Evolutionary conservation across 2,113 vertebrate genomes (phyloP), one percentile per base, ranked within the genome.

Genomic region (Numida meleagris): DNA sequence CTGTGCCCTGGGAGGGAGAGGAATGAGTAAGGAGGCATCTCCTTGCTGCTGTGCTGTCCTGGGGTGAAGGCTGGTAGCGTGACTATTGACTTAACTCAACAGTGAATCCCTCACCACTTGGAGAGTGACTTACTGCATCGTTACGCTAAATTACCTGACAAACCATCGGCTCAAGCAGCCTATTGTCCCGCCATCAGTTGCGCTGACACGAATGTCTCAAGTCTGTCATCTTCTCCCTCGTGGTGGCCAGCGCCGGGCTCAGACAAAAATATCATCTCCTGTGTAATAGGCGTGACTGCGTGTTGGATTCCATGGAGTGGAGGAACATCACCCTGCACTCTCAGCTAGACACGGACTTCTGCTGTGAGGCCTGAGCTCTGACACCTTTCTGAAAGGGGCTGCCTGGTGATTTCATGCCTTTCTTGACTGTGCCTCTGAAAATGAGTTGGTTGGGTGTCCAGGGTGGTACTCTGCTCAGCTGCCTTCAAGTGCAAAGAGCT

Each of bases 1-100:
- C 34, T 66, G 66, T 18, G 20, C 21, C 20, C 16, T 59, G 76
- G 88, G 29, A 46, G 38, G 31, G 68, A 67, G 55, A 27, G 36
- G 55, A 10, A 34, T 1, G 4, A 3, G 1, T 31, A 9, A 65
- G 67, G 45, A 57, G 45, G 33, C 6, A 21, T 48, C 20, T 3
- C 23, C 21, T n/a, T 6, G 0, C n/a, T 4, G 6, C 6, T 9
- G 45, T 0, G 0, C 45, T 45, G 34, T 43, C 58, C 40, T 23
- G 40, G 67, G 33, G 50, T 0, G 4, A 23, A 23, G 25, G 20
- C 4, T 38, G 68, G 50, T 9, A 27, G 24, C 34, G 13, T 3
- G 4, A 7, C 13, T 24, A 3, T 27, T 57, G 82, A 10, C 73
- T 70, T 24, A 6, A 17, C 70, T 88, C 24, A 4, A 0, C 67